Conservation (phyloP, 2,888 invertebrate genomes). For the Acanthosepion pharaonis region DNA sequence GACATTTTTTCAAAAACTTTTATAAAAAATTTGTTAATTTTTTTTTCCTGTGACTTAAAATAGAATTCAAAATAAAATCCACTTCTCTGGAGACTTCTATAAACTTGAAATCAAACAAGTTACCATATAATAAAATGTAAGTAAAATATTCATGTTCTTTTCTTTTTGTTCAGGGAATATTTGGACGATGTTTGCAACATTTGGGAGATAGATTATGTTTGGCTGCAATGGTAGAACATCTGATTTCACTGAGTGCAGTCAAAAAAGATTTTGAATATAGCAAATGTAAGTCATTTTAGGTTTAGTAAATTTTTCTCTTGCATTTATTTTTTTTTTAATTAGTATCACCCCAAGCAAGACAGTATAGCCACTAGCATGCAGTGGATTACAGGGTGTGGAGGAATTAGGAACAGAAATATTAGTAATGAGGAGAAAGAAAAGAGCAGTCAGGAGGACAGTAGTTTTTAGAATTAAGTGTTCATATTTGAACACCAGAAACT, state of each 20-base stretch:
- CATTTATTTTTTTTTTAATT: too few relatives aligned
- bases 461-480: too few relatives aligned
- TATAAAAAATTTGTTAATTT: background rate
- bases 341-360: too few relatives aligned
- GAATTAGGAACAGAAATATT: too few relatives aligned
- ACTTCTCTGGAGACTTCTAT: background rate
- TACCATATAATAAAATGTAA: background rate
- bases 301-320: conserved; percentile 48
- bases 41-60: background rate
- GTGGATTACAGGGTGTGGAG: too few relatives aligned
- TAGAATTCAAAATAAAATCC: background rate
- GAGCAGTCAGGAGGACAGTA: too few relatives aligned
- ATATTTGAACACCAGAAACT: too few relatives aligned
- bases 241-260: conserved; percentile 72
- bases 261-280: conserved; percentile 75
- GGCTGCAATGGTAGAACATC: conserved; percentile 73
- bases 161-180: conserved; percentile 68
- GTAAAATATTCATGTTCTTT: background rate
- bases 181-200: conserved; percentile 71
- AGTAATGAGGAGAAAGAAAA: too few relatives aligned
- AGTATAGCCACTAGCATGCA: too few relatives aligned
- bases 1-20: background rate
- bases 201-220: conserved; percentile 70
- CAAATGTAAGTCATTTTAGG: conserved; percentile 68
- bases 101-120: background rate